Evolutionary conservation across 2,888 invertebrate species (phyloP), one percentile per base, ranked within the genome.

Genomic region (Seira sanloemensis): DNA sequence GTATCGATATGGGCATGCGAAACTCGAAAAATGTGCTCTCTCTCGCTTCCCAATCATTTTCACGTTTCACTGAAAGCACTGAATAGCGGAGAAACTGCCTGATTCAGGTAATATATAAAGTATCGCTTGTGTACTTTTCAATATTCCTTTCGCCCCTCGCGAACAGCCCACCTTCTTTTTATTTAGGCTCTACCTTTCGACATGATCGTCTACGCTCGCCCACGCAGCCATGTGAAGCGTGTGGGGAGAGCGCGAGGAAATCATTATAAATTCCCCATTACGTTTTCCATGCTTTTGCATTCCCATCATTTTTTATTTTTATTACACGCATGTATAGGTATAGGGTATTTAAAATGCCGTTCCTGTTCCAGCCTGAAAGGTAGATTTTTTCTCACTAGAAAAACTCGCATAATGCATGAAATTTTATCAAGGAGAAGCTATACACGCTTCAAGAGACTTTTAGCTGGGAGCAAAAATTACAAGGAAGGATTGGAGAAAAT

Each of bases 1-100:
- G 50, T 50, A 88, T 89, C 86, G 87, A 89, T 89, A 7, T 89
- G 89, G 86, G 89, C 89, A 88, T 89, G 89, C 89, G 89, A 88
- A 72, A 69, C 84, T 67, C 12, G n/a, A 50, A 50, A 50, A 50
- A 37, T 37, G n/a, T n/a, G n/a, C n/a, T n/a, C n/a, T 37, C n/a
- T 50, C 50, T 73, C 62, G 62, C 87, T 87, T 88, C 86, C 88
- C 89, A 88, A 88, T 88, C 87, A 86, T 5, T 50, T 12, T 12
- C 50, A 2, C n/a, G 50, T 12, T 12, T 18, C 50, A 50, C 12
- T 50, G 50, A 50, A n/a, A n/a, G n/a, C n/a, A n/a, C n/a, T n/a
- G 16, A 50, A 37, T 37, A 37, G 4, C 37, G 12, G 37, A 4
- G 12, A 37, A 37, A 37, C 4, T 37, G 37, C 37, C 4, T 37